Evolutionary conservation across 1,140 invertebrate genomes (phyloP).

Genomic region (Anastrepha ludens): DNA sequence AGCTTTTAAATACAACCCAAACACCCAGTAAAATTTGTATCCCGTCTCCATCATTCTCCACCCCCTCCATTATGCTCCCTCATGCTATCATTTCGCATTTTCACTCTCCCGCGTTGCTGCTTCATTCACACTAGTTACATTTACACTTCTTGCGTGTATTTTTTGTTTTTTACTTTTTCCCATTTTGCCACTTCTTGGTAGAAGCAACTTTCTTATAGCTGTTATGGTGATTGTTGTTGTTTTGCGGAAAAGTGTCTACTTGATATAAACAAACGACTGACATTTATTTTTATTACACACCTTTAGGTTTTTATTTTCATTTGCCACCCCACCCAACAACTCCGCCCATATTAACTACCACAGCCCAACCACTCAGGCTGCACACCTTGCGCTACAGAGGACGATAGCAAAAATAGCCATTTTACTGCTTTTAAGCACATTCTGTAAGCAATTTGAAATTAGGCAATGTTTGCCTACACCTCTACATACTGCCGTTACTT

Average conservation of each 20-base stretch:
- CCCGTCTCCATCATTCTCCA: not conserved
- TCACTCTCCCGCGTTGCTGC: not conserved
- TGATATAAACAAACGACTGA: slow-evolving; percentile 74
- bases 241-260: slow-evolving; percentile 57
- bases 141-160: too few relatives aligned
- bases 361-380: slow-evolving; percentile 22
- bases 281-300: slow-evolving; percentile 74
- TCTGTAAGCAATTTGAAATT: slow-evolving; percentile 74
- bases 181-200: not conserved
- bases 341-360: not conserved
- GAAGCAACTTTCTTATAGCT: not conserved
- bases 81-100: too few relatives aligned
- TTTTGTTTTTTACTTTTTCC: not conserved
- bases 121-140: not conserved
- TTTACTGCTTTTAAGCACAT: slow-evolving; percentile 74
- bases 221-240: not conserved
- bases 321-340: slow-evolving; percentile 16
- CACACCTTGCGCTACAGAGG: not conserved
- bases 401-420: slow-evolving; percentile 55
- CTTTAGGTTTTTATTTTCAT: slow-evolving; percentile 63
- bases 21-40: not conserved
- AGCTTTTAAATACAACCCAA: slow-evolving; percentile 50
- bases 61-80: not conserved
- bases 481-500: not conserved
- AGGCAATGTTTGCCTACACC: slow-evolving; percentile 67